Evolutionary conservation across 2,888 invertebrate genomes (phyloP).

Genomic region (Ectemnius continuus): DNA sequence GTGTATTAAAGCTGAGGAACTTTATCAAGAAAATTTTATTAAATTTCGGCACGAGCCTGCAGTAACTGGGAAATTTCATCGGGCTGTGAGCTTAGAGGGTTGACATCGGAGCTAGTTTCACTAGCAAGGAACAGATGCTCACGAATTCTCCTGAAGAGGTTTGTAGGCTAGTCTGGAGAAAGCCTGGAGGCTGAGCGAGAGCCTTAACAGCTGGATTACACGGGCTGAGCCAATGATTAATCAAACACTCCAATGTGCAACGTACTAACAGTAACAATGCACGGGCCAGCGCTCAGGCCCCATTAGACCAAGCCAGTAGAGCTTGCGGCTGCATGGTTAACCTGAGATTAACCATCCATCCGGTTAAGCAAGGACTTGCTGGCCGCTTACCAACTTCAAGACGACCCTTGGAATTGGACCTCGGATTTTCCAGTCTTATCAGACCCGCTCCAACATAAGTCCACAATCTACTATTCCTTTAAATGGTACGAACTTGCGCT

Average conservation of each 20-base stretch:
- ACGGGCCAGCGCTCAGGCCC: conserved; percentile 60
- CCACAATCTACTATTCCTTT: too few relatives aligned
- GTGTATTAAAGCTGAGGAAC: conserved; percentile 32
- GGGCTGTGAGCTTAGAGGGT: conserved; percentile 8
- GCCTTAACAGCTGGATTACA: conserved; percentile 67
- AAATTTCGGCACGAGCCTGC: conserved; percentile 37
- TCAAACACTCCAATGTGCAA: conserved; percentile 63
- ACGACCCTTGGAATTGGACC: conserved; percentile 42
- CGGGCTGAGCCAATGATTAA: conserved; percentile 68
- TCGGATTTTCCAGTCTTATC: neutral
- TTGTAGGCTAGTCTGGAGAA: conserved; percentile 20
- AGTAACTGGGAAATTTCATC: conserved; percentile 25
- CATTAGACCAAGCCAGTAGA: conserved; percentile 57
- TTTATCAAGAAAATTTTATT: conserved; percentile 43
- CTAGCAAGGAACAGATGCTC: conserved; percentile 25
- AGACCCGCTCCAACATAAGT: too few relatives aligned
- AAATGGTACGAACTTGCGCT: too few relatives aligned
- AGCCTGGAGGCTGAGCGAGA: conserved; percentile 38
- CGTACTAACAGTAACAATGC: conserved; percentile 67
- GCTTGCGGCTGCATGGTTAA: conserved; percentile 61
- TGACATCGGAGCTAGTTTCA: neutral
- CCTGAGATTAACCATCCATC: conserved; percentile 65
- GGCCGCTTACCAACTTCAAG: conserved; percentile 51
- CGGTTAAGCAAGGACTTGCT: conserved; percentile 55
- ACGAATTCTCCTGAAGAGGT: conserved; percentile 16